A percentile compares a stretch with the other conserved stretches of the same genome.
Conservation (phyloP, 53 echinoderm and acorn worm species). For the Astropecten irregularis region DNA sequence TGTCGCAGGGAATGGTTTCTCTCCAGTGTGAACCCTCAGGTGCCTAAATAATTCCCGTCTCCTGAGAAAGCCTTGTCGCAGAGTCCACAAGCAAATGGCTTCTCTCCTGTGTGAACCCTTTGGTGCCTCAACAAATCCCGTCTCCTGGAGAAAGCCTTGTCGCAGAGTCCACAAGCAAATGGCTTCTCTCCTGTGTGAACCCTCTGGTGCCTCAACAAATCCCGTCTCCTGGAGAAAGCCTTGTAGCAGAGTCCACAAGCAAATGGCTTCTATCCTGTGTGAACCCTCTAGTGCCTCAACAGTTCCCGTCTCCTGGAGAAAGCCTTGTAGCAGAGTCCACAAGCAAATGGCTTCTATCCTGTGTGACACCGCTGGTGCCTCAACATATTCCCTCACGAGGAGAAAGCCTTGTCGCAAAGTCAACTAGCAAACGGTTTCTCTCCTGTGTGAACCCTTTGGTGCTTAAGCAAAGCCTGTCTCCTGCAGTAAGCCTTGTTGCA, state of each 20-base stretch:
- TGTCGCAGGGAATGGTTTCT: no score
- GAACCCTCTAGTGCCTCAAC: background rate
- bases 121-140: no score
- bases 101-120: no score
- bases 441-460: background rate
- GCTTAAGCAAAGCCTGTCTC: background rate
- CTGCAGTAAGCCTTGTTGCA: background rate
- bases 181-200: background rate
- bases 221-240: background rate
- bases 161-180: background rate
- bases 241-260: background rate
- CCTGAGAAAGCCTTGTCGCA: conserved; percentile 56
- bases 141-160: conserved; percentile 20
- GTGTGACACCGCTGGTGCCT: background rate
- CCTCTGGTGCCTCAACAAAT: background rate
- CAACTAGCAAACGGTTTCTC: background rate
- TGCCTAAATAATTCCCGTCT: no score
- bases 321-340: background rate
- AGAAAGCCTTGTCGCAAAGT: background rate
- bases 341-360: background rate
- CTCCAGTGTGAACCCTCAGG: no score
- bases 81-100: conserved; percentile 32
- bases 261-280: background rate
- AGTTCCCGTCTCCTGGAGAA: background rate
- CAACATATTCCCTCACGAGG: background rate